Base-by-base conservation (phyloP, 2,797 vertebrate genomes). In the Sardinella longiceps region DNA sequence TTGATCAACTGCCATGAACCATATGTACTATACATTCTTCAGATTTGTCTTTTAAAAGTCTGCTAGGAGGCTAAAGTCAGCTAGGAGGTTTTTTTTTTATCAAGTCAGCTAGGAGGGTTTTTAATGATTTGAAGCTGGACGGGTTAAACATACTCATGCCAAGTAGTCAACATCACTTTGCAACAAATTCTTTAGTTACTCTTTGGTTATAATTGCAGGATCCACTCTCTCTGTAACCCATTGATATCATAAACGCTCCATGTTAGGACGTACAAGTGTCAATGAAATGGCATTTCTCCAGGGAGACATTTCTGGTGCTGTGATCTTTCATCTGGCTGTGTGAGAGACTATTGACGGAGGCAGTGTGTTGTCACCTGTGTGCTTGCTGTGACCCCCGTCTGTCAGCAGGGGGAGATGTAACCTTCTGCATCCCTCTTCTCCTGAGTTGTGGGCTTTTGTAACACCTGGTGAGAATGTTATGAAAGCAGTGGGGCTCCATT, bases 51-150 rank as follows among this genome's bases (percentile, higher is more conserved):
- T 70, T 12, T 12, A 43, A 43, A 77, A 14, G 66, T 37, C 12
- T 74, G 66, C 15, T n/a, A n/a, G n/a, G n/a, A n/a, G 39, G 30
- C 33, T 3, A 14, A 39, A 74, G 66, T 37, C 30, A 70, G n/a
- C n/a, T n/a, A n/a, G 63, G 63, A 70, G 63, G 28, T 25, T 33
- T 70, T n/a, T 25, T 33, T 70, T n/a, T 43, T 39, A 5, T 15
- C 33, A 77, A 77, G 70, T 77, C 33, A 77, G 43, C 43, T 43
- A 43, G 70, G 70, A 77, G 70, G 33, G 18, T 43, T 77, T 39
- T 63, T 77, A 43, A 43, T n/a, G 33, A 77, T 77, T 77, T 77
- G 37, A 37, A 77, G 70, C 70, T 77, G 70, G 70, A 77, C 70
- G 70, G 66, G 70, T 77, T 20, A 43, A 23, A 43, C 70, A 77